Conservation (phyloP, 2,113 vertebrate species). For the Taxidea taxus region DNA sequence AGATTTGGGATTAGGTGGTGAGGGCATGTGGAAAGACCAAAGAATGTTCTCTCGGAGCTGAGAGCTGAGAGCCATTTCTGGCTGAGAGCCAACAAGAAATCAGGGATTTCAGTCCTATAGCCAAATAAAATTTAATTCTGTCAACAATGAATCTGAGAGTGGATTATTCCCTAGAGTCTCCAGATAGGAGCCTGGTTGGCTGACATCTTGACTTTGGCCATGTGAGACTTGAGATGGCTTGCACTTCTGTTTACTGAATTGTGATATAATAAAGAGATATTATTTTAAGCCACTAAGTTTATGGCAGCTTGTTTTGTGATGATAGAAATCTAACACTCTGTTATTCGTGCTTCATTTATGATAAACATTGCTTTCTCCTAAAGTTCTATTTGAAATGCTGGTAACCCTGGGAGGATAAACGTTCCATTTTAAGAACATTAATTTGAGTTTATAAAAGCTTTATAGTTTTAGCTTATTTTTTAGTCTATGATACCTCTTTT, state of each 20-base stretch:
- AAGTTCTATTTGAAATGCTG: not conserved
- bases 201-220: not conserved
- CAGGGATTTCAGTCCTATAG: not conserved
- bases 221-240: not conserved
- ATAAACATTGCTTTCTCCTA: not conserved
- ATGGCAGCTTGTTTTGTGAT: not conserved
- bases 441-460: not conserved
- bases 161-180: not conserved
- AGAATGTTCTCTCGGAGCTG: not conserved
- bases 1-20: not conserved
- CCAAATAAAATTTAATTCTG: not conserved
- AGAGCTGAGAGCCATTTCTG: not conserved
- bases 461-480: not conserved
- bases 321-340: not conserved
- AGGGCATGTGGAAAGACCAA: not conserved
- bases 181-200: not conserved
- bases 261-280: not conserved
- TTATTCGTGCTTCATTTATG: not conserved
- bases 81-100: not conserved
- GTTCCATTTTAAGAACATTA: not conserved
- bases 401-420: not conserved
- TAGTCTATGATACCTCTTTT: not conserved
- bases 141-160: not conserved
- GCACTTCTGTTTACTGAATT: not conserved
- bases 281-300: not conserved